phyloP scores from a whole-genome alignment of 2,888 invertebrate genomes.

The Odontocolon sp. region DNA sequence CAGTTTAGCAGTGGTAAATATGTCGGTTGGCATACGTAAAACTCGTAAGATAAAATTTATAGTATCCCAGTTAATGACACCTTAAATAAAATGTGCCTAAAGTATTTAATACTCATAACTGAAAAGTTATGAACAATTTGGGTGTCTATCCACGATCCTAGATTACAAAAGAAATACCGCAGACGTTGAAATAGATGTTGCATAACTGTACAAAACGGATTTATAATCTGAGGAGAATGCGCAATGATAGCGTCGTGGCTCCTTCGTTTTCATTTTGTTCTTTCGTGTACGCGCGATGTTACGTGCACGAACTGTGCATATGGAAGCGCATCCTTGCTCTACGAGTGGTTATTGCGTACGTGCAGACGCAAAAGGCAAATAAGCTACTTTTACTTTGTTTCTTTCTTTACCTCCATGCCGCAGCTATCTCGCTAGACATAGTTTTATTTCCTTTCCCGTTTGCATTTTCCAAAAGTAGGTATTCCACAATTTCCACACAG shows the following conservation, averaged over 20 bases:
- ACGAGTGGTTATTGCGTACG: slow-evolving; percentile 13
- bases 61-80: no score
- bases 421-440: no score
- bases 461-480: no score
- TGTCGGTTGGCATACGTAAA: no score
- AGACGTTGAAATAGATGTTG: not conserved
- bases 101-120: no score
- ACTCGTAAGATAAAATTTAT: no score
- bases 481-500: no score
- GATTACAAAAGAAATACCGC: not conserved
- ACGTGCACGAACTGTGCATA: not conserved
- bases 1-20: no score
- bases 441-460: no score
- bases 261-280: slow-evolving; percentile 25
- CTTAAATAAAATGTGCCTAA: no score
- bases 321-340: not conserved
- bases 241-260: slow-evolving; percentile 16
- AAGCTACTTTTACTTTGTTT: slow-evolving; percentile 2
- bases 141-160: not conserved
- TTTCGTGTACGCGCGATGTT: not conserved
- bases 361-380: slow-evolving; percentile 10
- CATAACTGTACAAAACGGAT: not conserved
- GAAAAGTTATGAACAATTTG: no score
- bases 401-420: no score
- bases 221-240: slow-evolving; percentile 4